Evolutionary conservation across 92 coral and sea anemone species (phyloP).

Genomic region (Zoanthus sansibaricus): DNA sequence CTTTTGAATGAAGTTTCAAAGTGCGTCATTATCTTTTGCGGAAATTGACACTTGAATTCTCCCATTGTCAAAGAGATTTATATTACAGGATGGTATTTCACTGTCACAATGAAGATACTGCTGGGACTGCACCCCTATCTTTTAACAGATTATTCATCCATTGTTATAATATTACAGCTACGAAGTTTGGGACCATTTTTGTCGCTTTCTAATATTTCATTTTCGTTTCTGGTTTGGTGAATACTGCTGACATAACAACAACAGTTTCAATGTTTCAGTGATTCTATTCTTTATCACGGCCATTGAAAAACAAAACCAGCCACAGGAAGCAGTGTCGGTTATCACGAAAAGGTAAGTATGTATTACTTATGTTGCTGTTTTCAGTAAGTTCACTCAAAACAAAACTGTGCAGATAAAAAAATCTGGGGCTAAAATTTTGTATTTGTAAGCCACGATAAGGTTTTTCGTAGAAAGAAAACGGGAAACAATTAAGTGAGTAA

Average conservation of each 20-base stretch:
- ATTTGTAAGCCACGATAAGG: neutral
- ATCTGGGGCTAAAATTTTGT: neutral
- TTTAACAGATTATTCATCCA: neutral
- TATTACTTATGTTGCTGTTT: neutral
- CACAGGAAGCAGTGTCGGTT: neutral
- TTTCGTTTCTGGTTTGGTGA: neutral
- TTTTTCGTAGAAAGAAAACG: neutral
- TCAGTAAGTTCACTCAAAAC: neutral
- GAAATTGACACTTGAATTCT: conserved; percentile 2
- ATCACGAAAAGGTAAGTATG: neutral
- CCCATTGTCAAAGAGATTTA: neutral
- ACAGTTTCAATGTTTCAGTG: too few species aligned
- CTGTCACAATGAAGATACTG: neutral
- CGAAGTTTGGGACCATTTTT: neutral
- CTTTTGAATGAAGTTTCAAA: neutral
- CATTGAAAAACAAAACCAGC: neutral
- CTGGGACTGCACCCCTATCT: neutral
- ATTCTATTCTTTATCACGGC: neutral
- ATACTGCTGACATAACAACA: too few species aligned
- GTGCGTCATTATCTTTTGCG: neutral
- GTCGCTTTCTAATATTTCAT: neutral
- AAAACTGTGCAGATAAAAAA: neutral
- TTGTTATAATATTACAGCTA: neutral
- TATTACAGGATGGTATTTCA: neutral
- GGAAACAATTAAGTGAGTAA: neutral